phyloP scores from a whole-genome alignment of 2,888 invertebrate genomes.

The Zonitis immaculata region DNA sequence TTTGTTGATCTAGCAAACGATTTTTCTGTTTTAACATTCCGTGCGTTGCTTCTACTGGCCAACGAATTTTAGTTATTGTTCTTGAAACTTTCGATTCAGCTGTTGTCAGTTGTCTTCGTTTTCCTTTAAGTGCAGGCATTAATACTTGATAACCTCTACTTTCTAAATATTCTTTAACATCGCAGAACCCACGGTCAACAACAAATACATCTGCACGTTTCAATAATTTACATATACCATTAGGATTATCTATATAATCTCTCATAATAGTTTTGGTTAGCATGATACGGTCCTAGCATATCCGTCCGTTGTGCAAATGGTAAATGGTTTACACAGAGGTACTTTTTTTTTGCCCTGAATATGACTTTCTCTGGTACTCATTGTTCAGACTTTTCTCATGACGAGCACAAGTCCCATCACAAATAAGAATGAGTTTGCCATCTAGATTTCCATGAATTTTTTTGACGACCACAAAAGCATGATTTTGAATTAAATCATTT shows the following conservation, averaged over 20 bases:
- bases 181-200: constrained; percentile 22
- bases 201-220: constrained; percentile 24
- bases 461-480: too few relatives aligned
- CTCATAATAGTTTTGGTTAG: constrained; percentile 21
- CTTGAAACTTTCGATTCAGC: background rate
- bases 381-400: constrained; percentile 23
- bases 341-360: constrained; percentile 18
- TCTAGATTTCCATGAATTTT: too few relatives aligned
- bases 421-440: constrained; percentile 7
- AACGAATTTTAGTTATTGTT: background rate
- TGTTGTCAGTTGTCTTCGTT: background rate
- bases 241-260: too few relatives aligned
- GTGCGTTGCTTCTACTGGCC: background rate
- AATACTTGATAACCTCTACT: background rate
- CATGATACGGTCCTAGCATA: constrained; percentile 17
- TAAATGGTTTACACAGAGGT: constrained; percentile 24
- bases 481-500: too few relatives aligned
- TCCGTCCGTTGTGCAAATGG: constrained; percentile 23
- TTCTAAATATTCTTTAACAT: background rate
- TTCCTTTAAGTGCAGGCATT: background rate
- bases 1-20: too few relatives aligned
- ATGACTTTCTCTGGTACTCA: constrained; percentile 19
- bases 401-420: constrained; percentile 18
- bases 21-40: too few relatives aligned
- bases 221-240: constrained; percentile 7